Evolutionary conservation across 2,797 vertebrate species (phyloP).

Genomic region (Malacoctenus gilli): DNA sequence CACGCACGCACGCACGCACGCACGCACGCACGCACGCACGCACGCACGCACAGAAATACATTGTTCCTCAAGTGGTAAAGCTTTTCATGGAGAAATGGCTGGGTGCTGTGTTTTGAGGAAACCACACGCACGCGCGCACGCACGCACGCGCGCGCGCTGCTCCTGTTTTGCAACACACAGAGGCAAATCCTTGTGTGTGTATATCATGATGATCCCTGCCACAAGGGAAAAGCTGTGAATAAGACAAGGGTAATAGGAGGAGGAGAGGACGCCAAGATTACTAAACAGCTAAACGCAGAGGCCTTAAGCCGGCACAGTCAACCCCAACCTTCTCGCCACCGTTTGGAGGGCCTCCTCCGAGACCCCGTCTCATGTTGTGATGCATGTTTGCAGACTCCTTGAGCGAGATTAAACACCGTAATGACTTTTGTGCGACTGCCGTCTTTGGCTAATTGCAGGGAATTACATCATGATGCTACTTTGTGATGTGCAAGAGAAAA

Average conservation of each 20-base stretch:
- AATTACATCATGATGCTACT: constrained; percentile 74
- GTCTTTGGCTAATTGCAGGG: constrained; percentile 74
- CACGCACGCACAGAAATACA: constrained; percentile 30
- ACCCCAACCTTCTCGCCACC: constrained; percentile 51
- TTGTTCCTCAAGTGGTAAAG: constrained; percentile 48
- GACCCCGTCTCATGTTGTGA: constrained; percentile 54
- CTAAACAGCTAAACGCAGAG: constrained; percentile 57
- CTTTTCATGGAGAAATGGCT: constrained; percentile 18
- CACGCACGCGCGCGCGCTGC: not conserved
- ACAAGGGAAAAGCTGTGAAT: constrained; percentile 54
- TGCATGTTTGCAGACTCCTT: constrained; percentile 55
- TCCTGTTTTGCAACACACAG: constrained; percentile 33
- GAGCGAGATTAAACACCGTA: constrained; percentile 72
- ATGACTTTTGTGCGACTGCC: constrained; percentile 74
- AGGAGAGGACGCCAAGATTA: constrained; percentile 57
- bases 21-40: constrained; percentile 9
- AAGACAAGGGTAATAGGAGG: constrained; percentile 61
- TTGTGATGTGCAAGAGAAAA: constrained; percentile 46
- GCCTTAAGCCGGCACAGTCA: constrained; percentile 42
- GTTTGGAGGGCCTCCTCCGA: constrained; percentile 53
- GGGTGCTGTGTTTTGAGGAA: constrained; percentile 39
- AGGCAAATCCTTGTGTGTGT: constrained; percentile 40
- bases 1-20: constrained; percentile 14
- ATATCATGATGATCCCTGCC: constrained; percentile 66
- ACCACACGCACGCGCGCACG: not conserved